phyloP scores from a whole-genome alignment of 2,888 invertebrate species.

The Tipula lateralis region DNA sequence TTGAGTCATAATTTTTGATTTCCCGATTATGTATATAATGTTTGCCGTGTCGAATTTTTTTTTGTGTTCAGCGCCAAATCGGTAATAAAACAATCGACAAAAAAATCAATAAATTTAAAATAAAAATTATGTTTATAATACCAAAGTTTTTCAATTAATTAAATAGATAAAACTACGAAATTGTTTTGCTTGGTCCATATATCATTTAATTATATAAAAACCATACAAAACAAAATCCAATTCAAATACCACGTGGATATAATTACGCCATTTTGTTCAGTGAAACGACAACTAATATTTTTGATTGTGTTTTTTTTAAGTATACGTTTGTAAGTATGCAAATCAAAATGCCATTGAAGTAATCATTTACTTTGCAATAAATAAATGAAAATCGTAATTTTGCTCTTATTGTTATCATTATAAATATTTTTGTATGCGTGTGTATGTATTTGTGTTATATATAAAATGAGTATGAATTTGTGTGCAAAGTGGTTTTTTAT shows the following conservation, averaged over 20 bases:
- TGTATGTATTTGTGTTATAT: not conserved
- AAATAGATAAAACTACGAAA: not conserved
- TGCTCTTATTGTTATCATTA: not conserved
- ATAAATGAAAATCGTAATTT: not conserved
- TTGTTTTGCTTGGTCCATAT: not conserved
- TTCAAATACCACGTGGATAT: not conserved
- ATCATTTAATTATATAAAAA: not conserved
- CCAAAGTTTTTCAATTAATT: not conserved
- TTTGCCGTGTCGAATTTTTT: not conserved
- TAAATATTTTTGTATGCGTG: not conserved
- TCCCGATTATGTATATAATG: not conserved
- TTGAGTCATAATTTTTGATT: conserved; percentile 7
- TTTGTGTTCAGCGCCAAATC: not conserved
- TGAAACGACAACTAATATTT: not conserved
- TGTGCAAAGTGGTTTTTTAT: not conserved
- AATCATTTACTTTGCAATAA: not conserved
- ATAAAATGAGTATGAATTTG: no score
- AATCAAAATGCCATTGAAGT: not conserved
- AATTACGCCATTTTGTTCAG: not conserved
- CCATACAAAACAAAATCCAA: not conserved
- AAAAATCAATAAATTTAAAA: conserved; percentile 4
- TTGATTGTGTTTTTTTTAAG: not conserved
- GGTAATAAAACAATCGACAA: not conserved
- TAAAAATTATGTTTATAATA: not conserved
- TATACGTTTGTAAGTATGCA: not conserved